Base-by-base conservation (phyloP, 2,888 invertebrate genomes). In the Drosophila macrospina region DNA sequence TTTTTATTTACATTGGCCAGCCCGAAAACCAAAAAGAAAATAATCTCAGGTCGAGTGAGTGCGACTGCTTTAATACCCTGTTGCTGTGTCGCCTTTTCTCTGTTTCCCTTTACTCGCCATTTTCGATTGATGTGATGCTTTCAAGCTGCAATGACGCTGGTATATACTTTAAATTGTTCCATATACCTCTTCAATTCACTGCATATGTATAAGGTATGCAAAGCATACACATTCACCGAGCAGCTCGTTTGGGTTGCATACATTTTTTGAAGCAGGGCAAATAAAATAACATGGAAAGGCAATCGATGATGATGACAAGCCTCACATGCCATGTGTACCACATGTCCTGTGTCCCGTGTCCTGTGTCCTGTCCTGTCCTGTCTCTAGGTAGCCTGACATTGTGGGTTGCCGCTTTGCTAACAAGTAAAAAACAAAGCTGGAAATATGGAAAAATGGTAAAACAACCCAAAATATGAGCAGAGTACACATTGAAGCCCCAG, bases 291-390 rank as follows among this genome's bases (percentile, higher is more conserved):
- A 80, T 62, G 57, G 45, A 61, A 66, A 73, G 55, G 50, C 68
- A 78, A 82, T n/a, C 65, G 66, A 78, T 67, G 67, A 54, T 64
- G 87, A 78, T 69, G 85, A 87, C 88, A 85, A 78, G 62, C 51
- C 61, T 71, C 79, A 86, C 67, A 84, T 84, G 88, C 74, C 82
- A 78, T 85, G 79, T 13, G 20, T 20, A 1, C 20, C 20, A 20
- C n/a, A n/a, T n/a, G 26, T 26, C 7, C 26, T 26, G 7, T 26
- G 37, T 67, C 62, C 73, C n/a, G n/a, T n/a, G 26, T 26, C 7
- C 26, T 26, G 7, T 26, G 37, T 67, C 62, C 73, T n/a, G n/a
- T n/a, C n/a, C n/a, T 20, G 20, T 20, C 20, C 20, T 73, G 69
- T 65, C 48, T 54, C 60, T 77, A 75, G 84, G 72, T 78, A 71